Conservation (phyloP, 2,113 vertebrate genomes). For the Calyptommatus sinebrachiatus region DNA sequence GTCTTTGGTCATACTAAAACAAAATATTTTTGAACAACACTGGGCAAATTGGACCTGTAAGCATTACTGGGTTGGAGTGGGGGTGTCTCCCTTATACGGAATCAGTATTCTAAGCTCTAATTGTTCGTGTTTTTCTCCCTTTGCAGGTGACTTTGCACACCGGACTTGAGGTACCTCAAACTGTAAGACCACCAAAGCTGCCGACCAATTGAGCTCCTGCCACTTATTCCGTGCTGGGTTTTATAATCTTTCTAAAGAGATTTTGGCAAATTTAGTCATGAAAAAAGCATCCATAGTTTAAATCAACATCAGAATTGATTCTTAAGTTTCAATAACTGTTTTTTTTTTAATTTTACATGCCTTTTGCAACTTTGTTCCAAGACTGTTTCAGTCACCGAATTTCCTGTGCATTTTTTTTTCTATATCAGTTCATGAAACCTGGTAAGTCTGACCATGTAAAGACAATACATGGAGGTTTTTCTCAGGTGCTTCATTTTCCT, state of each 20-base stretch:
- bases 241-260: constrained; percentile 49
- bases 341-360: constrained; percentile 25
- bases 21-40: too few relatives aligned
- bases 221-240: constrained; percentile 39
- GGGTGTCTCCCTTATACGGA: too few relatives aligned
- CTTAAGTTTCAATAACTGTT: not conserved
- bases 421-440: not conserved
- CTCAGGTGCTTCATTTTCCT: not conserved
- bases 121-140: constrained; percentile 18
- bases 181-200: constrained; percentile 71
- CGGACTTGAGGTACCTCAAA: constrained; percentile 89
- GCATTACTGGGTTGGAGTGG: too few relatives aligned
- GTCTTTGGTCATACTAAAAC: too few relatives aligned
- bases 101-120: not conserved
- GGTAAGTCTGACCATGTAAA: not conserved
- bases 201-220: constrained; percentile 59
- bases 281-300: constrained; percentile 33
- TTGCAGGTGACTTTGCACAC: constrained; percentile 89
- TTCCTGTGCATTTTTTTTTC: constrained; percentile 19
- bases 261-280: constrained; percentile 33
- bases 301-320: constrained; percentile 33
- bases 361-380: constrained; percentile 38
- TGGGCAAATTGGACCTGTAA: too few relatives aligned
- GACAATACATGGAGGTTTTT: not conserved
- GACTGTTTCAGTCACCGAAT: constrained; percentile 14